Base-by-base conservation (phyloP, 2,888 invertebrate species). In the Eurois occulta region DNA sequence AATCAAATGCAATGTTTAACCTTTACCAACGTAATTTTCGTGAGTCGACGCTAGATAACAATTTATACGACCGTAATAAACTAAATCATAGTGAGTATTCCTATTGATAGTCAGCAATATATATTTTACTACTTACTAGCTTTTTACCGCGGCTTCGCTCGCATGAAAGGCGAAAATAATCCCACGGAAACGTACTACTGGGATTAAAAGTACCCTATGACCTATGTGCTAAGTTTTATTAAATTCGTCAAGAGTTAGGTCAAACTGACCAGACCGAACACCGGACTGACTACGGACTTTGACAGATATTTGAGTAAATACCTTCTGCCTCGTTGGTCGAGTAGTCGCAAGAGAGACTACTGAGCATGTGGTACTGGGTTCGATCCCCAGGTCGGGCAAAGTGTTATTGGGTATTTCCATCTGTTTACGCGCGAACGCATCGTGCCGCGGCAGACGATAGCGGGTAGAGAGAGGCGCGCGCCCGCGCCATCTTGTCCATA, bases 41-140 rank as follows among this genome's bases (percentile, higher is more conserved):
- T 10, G 1, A 75, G 16, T 28, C 21, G 8, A 35, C 10, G n/a
- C n/a, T 24, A 35, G 58, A 75, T 46, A 75, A 46, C 28, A 46
- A 60, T 60, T 24, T 75, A n/a, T n/a, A 58, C 13, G 76, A 60
- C 46, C 60, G 43, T 11, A 46, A 75, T 60, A 75, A 75, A 75
- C 43, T 35, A 7, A 60, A 75, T 60, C 21, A 18, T 35, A 4
- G 21, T 21, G 16, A 75, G 46, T 16, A 58, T 65, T 62, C 28
- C 38, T 35, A 35, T 32, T 48, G n/a, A 18, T 43, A 28, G 24
- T 41, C 48, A 21, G 64, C 41, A 32, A 10, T 41, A 7, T 48
- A 60, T 64, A 75, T 64, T 41, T 48, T 32, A 74, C 18, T 62
- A 73, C 28, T 35, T 35, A 21, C 32, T 35, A 35, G 10, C 10